phyloP scores from a whole-genome alignment of 2,797 vertebrate species.

The Aldrovandia affinis region DNA sequence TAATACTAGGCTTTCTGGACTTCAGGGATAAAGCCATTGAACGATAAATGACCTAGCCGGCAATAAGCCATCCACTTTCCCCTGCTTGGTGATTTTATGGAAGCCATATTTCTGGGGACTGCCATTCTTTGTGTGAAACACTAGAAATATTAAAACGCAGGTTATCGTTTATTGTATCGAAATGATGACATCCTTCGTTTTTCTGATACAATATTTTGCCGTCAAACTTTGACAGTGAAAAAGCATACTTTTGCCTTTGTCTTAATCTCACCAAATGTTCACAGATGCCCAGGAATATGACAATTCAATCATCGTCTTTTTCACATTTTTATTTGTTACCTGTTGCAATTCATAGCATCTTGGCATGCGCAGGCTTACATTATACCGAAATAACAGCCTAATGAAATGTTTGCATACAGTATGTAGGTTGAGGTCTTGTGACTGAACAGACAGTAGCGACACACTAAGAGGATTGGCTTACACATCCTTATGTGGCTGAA shows the following conservation, averaged over 20 bases:
- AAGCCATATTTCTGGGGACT: not conserved
- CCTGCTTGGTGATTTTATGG: slow-evolving; percentile 3
- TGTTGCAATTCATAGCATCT: not conserved
- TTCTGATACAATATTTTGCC: too few species aligned
- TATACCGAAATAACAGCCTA: not conserved
- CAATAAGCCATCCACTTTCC: not conserved
- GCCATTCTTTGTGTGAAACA: not conserved
- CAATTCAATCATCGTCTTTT: not conserved
- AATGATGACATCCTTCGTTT: too few species aligned
- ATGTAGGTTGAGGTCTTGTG: slow-evolving; percentile 2
- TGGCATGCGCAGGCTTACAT: not conserved
- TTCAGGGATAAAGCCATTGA: not conserved
- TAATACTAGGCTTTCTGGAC: not conserved
- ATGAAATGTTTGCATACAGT: not conserved
- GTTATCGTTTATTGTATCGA: too few species aligned
- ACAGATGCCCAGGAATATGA: not conserved
- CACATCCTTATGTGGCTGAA: slow-evolving; percentile 3
- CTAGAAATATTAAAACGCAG: not conserved
- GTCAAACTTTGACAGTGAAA: too few species aligned
- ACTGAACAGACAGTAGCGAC: not conserved
- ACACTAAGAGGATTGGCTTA: not conserved
- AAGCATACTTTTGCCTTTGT: too few species aligned
- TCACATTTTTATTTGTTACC: not conserved
- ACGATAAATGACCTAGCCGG: not conserved
- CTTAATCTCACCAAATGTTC: not conserved